Evolutionary conservation across 2,797 vertebrate species (phyloP).

Genomic region (Girardinus metallicus): DNA sequence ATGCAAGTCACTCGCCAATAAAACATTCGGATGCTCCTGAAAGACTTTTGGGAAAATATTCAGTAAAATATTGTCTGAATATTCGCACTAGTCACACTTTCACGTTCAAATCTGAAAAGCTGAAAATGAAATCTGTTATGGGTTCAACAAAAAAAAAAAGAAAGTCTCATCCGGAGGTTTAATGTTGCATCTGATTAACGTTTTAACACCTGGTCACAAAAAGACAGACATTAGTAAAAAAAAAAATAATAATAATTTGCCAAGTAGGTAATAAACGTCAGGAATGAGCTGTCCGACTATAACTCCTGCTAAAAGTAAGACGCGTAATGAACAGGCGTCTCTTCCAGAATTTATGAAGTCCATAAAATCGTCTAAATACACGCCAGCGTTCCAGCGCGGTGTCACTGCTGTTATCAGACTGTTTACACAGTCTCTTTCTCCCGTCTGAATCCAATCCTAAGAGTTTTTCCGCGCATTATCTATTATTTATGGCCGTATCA

Average conservation of each 20-base stretch:
- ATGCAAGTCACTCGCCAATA: not conserved
- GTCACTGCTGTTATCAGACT: not conserved
- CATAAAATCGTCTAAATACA: not conserved
- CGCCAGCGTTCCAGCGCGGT: accelerated
- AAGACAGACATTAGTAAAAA: not conserved
- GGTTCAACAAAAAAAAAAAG: too few relatives aligned
- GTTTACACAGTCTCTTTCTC: not conserved
- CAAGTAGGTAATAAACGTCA: not conserved
- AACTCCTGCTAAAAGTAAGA: not conserved
- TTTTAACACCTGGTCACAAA: not conserved
- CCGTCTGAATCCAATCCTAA: not conserved
- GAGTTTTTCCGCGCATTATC: constrained; percentile 2
- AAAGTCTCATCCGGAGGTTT: too few relatives aligned
- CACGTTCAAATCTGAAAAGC: too few relatives aligned
- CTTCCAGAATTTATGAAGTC: not conserved
- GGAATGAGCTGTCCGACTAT: not conserved
- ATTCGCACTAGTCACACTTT: not conserved
- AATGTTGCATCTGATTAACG: not conserved
- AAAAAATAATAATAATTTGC: not conserved
- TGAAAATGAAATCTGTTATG: too few relatives aligned
- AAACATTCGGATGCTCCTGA: not conserved
- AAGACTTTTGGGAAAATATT: not conserved
- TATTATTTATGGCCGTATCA: not conserved
- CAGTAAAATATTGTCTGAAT: too few relatives aligned
- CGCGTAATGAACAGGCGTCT: not conserved